These are phyloP conservation scores for Bombus affinis DNA, from an alignment of 1,140 invertebrate species.

Conservation along the genomic window DNA sequence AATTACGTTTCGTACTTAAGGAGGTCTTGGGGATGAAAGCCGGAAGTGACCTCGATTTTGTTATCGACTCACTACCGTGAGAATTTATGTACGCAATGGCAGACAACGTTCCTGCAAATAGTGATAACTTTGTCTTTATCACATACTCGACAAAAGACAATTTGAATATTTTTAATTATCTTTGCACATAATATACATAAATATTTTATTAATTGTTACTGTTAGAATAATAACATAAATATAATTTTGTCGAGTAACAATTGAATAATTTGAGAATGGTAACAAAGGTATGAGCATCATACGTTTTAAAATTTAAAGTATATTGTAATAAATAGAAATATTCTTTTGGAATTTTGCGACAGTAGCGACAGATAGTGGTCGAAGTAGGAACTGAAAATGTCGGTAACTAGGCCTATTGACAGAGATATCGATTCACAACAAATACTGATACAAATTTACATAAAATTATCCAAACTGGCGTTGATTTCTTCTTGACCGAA, in stretches of 20 bases:
- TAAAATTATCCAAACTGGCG: constrained; percentile 12
- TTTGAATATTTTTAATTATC: too few relatives aligned
- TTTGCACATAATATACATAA: not conserved
- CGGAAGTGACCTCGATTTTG: constrained; percentile 53
- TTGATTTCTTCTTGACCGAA: not conserved
- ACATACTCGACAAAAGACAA: not conserved
- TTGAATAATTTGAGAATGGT: too few relatives aligned
- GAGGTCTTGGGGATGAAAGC: constrained; percentile 31
- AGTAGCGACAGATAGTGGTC: constrained; percentile 34
- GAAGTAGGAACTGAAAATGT: constrained; percentile 42
- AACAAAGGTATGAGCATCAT: not conserved
- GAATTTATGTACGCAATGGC: not conserved
- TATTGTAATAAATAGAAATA: too few relatives aligned
- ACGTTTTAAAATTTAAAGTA: not conserved
- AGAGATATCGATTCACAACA: constrained; percentile 18
- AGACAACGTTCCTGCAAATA: not conserved
- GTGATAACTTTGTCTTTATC: not conserved
- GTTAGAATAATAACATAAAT: not conserved
- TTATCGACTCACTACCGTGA: constrained; percentile 35
- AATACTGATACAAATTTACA: constrained; percentile 19
- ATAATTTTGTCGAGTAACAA: not conserved
- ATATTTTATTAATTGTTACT: not conserved
- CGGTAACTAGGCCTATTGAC: constrained; percentile 40
- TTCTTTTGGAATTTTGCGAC: constrained; percentile 33
- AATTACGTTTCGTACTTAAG: not conserved